Percentiles rank a stretch among this genome's conserved stretches.
These are phyloP conservation scores for Trachelus stipa DNA, from an alignment of 2,888 invertebrate genomes.

Conservation along the genomic window DNA sequence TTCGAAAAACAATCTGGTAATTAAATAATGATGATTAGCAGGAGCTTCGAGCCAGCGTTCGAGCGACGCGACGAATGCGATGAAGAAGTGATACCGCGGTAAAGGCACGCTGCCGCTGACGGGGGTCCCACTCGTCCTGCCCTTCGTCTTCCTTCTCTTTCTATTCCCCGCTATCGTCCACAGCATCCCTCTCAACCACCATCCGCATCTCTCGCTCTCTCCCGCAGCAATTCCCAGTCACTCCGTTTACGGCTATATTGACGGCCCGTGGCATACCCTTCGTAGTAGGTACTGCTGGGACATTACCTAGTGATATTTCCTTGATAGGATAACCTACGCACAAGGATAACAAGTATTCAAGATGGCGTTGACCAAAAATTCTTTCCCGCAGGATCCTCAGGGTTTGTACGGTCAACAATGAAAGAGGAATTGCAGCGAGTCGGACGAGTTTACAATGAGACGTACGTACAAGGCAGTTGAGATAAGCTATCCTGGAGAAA, in stretches of 20 bases:
- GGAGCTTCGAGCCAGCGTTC: slow-evolving; percentile 31
- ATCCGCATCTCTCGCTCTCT: slow-evolving; percentile 3
- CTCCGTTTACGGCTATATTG: slow-evolving; percentile 36
- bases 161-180: slow-evolving; percentile 13
- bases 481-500: too few species aligned
- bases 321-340: too few species aligned
- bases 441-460: too few species aligned
- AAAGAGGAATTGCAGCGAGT: too few species aligned
- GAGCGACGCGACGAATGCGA: slow-evolving; percentile 58
- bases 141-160: slow-evolving; percentile 17
- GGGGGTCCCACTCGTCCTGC: slow-evolving; percentile 41
- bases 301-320: too few species aligned
- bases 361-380: too few species aligned
- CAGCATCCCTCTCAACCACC: slow-evolving; percentile 5
- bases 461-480: too few species aligned
- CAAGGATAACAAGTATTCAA: too few species aligned
- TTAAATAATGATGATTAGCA: slow-evolving; percentile 63
- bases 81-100: slow-evolving; percentile 58
- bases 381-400: too few species aligned
- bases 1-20: slow-evolving; percentile 53
- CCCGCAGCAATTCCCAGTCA: slow-evolving; percentile 12
- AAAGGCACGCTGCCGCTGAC: slow-evolving; percentile 54
- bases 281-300: slow-evolving; percentile 9
- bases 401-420: too few species aligned
- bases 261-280: slow-evolving; percentile 27